Conservation (phyloP, 64 coral and sea anemone genomes). For the Pocillopora verrucosa region DNA sequence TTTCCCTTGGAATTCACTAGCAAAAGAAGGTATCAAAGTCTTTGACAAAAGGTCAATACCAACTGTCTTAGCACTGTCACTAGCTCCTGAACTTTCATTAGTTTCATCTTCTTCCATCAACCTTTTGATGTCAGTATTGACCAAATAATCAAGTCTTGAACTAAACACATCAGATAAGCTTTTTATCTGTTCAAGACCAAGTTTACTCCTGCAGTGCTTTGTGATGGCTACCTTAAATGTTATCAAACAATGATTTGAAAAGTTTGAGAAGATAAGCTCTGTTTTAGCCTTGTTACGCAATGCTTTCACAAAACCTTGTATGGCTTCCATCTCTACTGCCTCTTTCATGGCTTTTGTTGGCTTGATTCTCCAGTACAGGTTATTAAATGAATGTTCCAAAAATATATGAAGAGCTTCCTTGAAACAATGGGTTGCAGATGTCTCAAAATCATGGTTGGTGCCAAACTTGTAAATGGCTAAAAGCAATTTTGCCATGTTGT, state of each 20-base stretch:
- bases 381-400: conserved; percentile 31
- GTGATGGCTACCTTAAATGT: conserved; percentile 13
- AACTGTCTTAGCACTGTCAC: background rate
- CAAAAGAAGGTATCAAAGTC: conserved; percentile 35
- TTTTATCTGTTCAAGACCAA: conserved; percentile 6
- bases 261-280: background rate
- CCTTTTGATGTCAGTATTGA: background rate
- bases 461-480: conserved; percentile 37
- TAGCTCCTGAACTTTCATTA: background rate
- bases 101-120: background rate
- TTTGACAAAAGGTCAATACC: conserved; percentile 33
- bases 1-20: conserved; percentile 33
- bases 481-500: conserved; percentile 26
- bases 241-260: background rate
- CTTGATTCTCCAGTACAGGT: conserved; percentile 36
- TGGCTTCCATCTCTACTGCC: background rate
- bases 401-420: conserved; percentile 35
- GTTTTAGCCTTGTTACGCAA: background rate
- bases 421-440: conserved; percentile 30
- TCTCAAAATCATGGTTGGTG: conserved; percentile 23
- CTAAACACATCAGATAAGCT: background rate
- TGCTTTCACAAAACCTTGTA: conserved; percentile 18
- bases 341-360: conserved; percentile 30
- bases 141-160: background rate
- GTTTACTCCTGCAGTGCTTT: conserved; percentile 12